These are phyloP conservation scores for Agelaius tricolor DNA, from an alignment of 2,113 vertebrate species.

Conservation along the genomic window DNA sequence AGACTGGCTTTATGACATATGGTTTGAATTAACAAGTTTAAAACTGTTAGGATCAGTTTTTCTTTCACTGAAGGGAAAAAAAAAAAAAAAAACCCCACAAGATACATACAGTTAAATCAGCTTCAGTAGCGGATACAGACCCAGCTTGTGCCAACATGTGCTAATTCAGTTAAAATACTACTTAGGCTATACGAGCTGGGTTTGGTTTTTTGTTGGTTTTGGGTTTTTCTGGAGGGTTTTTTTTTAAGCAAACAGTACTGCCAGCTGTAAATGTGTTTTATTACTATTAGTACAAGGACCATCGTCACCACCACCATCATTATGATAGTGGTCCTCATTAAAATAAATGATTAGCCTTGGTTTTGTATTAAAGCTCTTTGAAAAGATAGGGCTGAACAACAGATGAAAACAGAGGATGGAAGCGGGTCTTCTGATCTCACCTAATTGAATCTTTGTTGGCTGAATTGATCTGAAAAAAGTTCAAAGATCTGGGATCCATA, in stretches of 20 bases:
- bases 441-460: slow-evolving; percentile 88
- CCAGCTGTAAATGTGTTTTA: slow-evolving; percentile 61
- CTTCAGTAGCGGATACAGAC: slow-evolving; percentile 65
- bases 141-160: slow-evolving; percentile 43
- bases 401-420: slow-evolving; percentile 66
- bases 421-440: slow-evolving; percentile 77
- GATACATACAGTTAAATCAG: slow-evolving; percentile 72
- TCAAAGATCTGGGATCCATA: slow-evolving; percentile 84
- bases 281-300: slow-evolving; percentile 48
- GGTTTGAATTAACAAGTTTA: slow-evolving; percentile 87
- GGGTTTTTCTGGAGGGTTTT: not conserved
- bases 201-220: not conserved
- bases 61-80: slow-evolving; percentile 74
- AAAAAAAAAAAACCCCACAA: slow-evolving; percentile 21
- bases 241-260: not conserved
- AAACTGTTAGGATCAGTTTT: slow-evolving; percentile 88
- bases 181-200: not conserved
- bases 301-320: slow-evolving; percentile 27
- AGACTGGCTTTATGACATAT: slow-evolving; percentile 81
- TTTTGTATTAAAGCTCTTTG: slow-evolving; percentile 68
- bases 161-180: slow-evolving; percentile 58
- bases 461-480: slow-evolving; percentile 78
- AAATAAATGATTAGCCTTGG: slow-evolving; percentile 66
- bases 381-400: slow-evolving; percentile 71
- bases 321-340: slow-evolving; percentile 58